Evolutionary conservation across 2,113 vertebrate genomes (phyloP).

Genomic region (Nasalis larvatus): DNA sequence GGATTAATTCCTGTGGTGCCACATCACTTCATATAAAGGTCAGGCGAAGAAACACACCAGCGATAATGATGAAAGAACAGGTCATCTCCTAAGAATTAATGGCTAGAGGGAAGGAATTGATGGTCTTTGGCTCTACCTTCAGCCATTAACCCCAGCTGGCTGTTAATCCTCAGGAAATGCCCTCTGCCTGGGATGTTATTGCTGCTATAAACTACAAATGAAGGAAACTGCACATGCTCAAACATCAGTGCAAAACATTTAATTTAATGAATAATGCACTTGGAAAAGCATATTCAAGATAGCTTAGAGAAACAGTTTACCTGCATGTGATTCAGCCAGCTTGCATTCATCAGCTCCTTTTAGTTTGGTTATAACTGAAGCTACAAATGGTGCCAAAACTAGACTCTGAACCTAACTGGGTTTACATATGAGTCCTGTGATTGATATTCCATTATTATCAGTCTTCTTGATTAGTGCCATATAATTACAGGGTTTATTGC

Average conservation of each 20-base stretch:
- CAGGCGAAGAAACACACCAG: constrained; percentile 59
- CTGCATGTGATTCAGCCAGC: not conserved
- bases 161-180: constrained; percentile 64
- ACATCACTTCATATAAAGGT: constrained; percentile 75
- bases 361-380: constrained; percentile 21
- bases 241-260: constrained; percentile 39
- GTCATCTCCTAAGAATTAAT: constrained; percentile 75
- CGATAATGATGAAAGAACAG: constrained; percentile 68
- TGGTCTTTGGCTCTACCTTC: constrained; percentile 53
- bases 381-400: constrained; percentile 2
- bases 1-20: constrained; percentile 53
- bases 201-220: constrained; percentile 62
- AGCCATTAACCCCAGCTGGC: constrained; percentile 70
- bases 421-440: not conserved
- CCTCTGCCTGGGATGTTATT: not conserved
- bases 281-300: constrained; percentile 16
- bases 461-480: constrained; percentile 62
- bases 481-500: constrained; percentile 77
- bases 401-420: constrained; percentile 4
- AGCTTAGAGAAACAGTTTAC: not conserved
- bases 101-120: constrained; percentile 70
- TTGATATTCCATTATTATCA: constrained; percentile 62
- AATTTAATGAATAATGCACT: constrained; percentile 33
- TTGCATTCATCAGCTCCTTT: not conserved
- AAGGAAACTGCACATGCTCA: constrained; percentile 43